Evolutionary conservation across 2,888 invertebrate species (phyloP).

Genomic region (Microdon myrmicae): DNA sequence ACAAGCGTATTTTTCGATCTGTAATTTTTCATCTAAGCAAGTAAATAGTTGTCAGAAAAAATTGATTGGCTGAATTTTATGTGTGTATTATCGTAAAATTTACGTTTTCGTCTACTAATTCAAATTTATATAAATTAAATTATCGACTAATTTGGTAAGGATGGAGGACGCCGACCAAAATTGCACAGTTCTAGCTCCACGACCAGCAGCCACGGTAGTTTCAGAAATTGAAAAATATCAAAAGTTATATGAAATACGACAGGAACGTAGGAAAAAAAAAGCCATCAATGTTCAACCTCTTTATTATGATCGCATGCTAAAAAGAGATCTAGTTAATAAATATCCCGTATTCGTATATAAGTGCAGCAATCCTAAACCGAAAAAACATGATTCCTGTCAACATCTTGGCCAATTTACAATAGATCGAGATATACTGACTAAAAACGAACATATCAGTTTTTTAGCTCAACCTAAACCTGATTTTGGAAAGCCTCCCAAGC

Average conservation of each 20-base stretch:
- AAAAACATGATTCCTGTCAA: constrained; percentile 57
- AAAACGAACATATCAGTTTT: constrained; percentile 61
- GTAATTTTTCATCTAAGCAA: constrained; percentile 56
- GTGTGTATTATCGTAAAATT: not conserved
- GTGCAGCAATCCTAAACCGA: constrained; percentile 57
- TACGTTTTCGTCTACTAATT: not conserved
- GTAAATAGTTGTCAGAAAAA: constrained; percentile 2
- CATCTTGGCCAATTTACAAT: constrained; percentile 62
- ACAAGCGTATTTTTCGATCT: constrained; percentile 69
- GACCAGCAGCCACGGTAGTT: too few species aligned
- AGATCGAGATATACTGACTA: constrained; percentile 61
- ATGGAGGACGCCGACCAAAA: too few species aligned
- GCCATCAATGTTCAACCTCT: constrained; percentile 57
- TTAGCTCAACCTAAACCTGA: constrained; percentile 62
- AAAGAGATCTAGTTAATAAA: constrained; percentile 42
- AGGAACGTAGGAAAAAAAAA: constrained; percentile 14
- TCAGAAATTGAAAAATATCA: constrained; percentile 60
- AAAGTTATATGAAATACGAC: constrained; percentile 57
- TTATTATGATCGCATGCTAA: constrained; percentile 53
- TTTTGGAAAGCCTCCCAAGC: constrained; percentile 44
- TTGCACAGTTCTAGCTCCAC: too few species aligned
- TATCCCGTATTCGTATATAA: constrained; percentile 56
- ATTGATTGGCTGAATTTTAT: constrained; percentile 6
- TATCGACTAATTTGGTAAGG: too few species aligned
- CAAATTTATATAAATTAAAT: not conserved